A percentile compares a stretch with the other conserved stretches of the same genome.
Evolutionary conservation across 2,113 vertebrate species (phyloP).

Genomic region (Campylomormyrus tamandua): DNA sequence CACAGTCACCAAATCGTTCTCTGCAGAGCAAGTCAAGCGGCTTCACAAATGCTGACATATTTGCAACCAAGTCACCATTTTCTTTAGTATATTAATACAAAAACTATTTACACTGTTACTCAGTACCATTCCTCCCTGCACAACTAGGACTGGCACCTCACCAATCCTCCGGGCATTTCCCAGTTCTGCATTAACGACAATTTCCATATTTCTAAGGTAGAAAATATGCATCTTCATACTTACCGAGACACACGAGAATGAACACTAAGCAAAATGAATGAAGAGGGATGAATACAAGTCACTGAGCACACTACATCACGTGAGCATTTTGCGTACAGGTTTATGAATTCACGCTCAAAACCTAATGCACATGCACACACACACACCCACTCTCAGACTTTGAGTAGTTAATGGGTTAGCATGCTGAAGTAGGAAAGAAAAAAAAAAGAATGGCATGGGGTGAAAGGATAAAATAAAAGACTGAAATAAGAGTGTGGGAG

Average conservation of each 20-base stretch:
- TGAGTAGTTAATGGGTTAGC: background rate
- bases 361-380: background rate
- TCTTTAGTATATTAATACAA: background rate
- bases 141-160: background rate
- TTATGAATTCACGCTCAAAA: background rate
- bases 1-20: background rate
- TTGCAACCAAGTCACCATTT: background rate
- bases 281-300: background rate
- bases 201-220: background rate
- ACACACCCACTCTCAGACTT: background rate
- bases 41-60: background rate
- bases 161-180: background rate
- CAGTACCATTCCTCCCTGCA: background rate
- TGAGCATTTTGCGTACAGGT: background rate
- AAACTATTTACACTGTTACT: background rate
- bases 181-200: background rate
- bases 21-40: background rate
- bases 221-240: constrained; percentile 8
- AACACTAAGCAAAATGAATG: background rate
- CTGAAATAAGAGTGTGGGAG: background rate
- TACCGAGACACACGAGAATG: background rate
- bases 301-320: background rate
- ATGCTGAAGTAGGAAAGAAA: background rate
- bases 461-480: background rate
- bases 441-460: background rate